Base-by-base conservation (phyloP, 2,797 vertebrate genomes). In the Chaetodon trifasciatus region DNA sequence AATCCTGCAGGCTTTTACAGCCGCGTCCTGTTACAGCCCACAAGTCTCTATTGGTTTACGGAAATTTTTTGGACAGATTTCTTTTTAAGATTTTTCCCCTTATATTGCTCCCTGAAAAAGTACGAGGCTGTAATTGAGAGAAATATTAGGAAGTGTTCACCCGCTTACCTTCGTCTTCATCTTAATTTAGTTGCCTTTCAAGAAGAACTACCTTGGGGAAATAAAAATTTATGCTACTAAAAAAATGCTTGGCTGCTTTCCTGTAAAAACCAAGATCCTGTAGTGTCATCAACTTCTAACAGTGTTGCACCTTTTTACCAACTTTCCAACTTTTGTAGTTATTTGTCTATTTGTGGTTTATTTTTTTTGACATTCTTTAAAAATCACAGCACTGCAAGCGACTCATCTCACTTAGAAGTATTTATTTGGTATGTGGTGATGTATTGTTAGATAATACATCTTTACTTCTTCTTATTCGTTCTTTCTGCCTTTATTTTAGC, bases 141-240 rank as follows among this genome's bases (percentile, higher is more conserved):
- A 87, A 85, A 85, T 85, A 85, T 87, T 64, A 89, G 62, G 44
- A 76, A 57, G 74, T 60, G 78, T 74, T 89, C 77, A 69, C 61
- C 47, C 37, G 39, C 71, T 77, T 86, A 67, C 70, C 69, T 86
- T 76, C 21, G 16, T 74, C 78, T 76, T 87, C 74, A 72, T 91
- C 81, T 87, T 88, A 84, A 90, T 89, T 87, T 87, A 82, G 84
- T 89, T 85, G 77, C 76, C 82, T 88, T 84, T 86, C 83, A 89
- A 55, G 68, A 73, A 70, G 70, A 64, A 66, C 56, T 60, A 74
- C 85, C 76, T 65, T 9, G 23, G 87, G 87, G 85, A 85, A 88
- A 89, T 88, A 83, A 81, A 88, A 83, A 87, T 82, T 24, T 74
- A 89, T 74, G 66, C 76, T 37, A 23, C 66, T 72, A 42, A 74